These are phyloP conservation scores for Philotrypesis tridentata DNA, from an alignment of 1,140 invertebrate species.

Conservation along the genomic window DNA sequence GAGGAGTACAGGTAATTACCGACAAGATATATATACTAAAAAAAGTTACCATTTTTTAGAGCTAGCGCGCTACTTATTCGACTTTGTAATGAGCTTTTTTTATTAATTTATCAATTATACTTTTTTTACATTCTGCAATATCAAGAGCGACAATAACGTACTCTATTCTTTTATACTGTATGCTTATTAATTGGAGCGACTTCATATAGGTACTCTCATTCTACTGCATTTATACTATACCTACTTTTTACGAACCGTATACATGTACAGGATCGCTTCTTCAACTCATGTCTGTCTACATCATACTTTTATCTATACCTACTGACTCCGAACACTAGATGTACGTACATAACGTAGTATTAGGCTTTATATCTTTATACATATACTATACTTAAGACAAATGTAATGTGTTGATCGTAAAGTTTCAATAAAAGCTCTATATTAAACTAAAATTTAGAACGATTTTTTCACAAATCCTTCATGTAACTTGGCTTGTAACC, in stretches of 20 bases:
- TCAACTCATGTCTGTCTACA: neutral
- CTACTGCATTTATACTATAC: no score
- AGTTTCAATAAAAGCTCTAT: constrained; percentile 43
- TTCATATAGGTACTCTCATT: no score
- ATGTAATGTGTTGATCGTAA: constrained; percentile 44
- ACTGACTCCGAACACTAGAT: neutral
- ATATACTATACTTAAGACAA: constrained; percentile 31
- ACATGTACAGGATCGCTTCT: neutral
- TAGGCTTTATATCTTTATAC: neutral
- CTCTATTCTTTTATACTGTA: neutral
- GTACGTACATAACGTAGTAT: neutral
- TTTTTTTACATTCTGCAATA: constrained; percentile 18
- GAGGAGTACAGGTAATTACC: constrained; percentile 66
- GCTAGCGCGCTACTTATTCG: neutral
- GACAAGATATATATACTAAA: neutral
- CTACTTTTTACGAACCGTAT: no score
- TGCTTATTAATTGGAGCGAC: neutral
- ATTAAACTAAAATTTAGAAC: constrained; percentile 5
- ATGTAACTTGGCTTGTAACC: neutral
- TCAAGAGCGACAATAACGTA: neutral
- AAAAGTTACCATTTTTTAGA: constrained; percentile 1
- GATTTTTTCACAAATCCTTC: constrained; percentile 43
- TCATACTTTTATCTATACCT: neutral
- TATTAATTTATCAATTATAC: neutral
- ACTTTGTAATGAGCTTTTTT: neutral